Percentiles rank a stretch among this genome's conserved stretches.
phyloP scores from a whole-genome alignment of 2,797 vertebrate species.

The Cephalopachus bancanus region DNA sequence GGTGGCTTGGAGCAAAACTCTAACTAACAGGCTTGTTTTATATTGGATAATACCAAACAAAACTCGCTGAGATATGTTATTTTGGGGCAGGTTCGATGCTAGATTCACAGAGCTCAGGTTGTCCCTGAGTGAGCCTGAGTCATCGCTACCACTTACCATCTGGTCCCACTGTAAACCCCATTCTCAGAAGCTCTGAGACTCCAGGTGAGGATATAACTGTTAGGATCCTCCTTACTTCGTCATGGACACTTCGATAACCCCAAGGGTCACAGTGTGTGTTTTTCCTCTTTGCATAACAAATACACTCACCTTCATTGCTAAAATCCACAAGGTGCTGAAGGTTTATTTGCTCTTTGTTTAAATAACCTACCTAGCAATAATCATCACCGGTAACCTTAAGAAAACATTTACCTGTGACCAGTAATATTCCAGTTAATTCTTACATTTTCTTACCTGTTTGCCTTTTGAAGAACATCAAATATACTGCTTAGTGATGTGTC shows the following conservation, averaged over 20 bases:
- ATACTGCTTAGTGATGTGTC: conserved; percentile 77
- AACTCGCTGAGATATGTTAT: not conserved
- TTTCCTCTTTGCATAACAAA: conserved; percentile 15
- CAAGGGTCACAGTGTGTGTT: not conserved
- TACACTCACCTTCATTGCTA: not conserved
- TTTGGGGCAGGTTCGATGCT: not conserved
- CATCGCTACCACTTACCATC: not conserved
- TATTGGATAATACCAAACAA: not conserved
- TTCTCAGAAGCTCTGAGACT: not conserved
- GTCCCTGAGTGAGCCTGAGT: not conserved
- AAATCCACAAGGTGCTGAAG: not conserved
- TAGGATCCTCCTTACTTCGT: not conserved
- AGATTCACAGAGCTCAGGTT: not conserved
- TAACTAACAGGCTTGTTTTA: not conserved
- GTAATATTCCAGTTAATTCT: conserved; percentile 20
- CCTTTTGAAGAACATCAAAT: conserved; percentile 82
- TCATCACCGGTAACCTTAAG: not conserved
- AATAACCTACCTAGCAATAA: conserved; percentile 23
- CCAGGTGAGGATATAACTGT: not conserved
- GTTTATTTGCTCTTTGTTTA: conserved; percentile 56
- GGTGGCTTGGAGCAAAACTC: not conserved
- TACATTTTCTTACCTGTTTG: conserved; percentile 86
- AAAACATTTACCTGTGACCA: not conserved
- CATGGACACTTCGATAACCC: not conserved
- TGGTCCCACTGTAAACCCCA: not conserved